Evolutionary conservation across 2,888 invertebrate genomes (phyloP).

Genomic region (Nephrocerus scutellatus): DNA sequence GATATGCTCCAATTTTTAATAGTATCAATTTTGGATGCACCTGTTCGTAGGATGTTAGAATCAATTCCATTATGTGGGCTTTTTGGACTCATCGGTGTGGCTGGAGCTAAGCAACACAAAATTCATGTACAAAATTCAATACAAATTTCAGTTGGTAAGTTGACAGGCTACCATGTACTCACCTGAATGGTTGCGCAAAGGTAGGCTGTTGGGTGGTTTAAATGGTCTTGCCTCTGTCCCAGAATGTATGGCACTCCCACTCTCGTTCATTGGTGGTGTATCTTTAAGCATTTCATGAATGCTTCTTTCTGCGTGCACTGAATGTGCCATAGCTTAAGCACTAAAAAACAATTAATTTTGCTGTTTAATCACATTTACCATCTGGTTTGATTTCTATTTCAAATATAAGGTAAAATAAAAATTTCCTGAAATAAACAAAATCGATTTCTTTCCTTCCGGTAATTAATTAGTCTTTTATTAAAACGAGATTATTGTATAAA

Average conservation of each 20-base stretch:
- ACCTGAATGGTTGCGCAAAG: slow-evolving; percentile 65
- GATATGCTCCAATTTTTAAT: slow-evolving; percentile 96
- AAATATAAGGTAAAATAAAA: too few species aligned
- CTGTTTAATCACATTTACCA: too few species aligned
- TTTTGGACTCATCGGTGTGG: slow-evolving; percentile 50
- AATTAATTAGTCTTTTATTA: too few species aligned
- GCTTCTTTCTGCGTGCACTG: slow-evolving; percentile 39
- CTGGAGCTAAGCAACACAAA: slow-evolving; percentile 37
- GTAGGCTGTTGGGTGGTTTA: slow-evolving; percentile 60
- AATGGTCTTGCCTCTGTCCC: slow-evolving; percentile 62
- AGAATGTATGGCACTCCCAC: slow-evolving; percentile 66
- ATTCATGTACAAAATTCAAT: neutral
- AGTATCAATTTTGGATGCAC: slow-evolving; percentile 77
- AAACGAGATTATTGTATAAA: too few species aligned
- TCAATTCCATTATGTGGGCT: slow-evolving; percentile 37
- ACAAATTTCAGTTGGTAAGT: neutral
- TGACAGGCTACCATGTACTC: slow-evolving; percentile 25
- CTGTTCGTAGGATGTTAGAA: slow-evolving; percentile 37
- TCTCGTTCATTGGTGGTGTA: slow-evolving; percentile 69
- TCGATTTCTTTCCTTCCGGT: too few species aligned
- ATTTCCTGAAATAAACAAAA: too few species aligned
- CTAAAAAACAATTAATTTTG: too few species aligned
- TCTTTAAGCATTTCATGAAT: slow-evolving; percentile 84
- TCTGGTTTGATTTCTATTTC: too few species aligned
- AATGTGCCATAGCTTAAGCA: slow-evolving; percentile 35